These are phyloP conservation scores for Chaenodraco wilsoni DNA, from an alignment of 2,797 vertebrate genomes.

Conservation along the genomic window DNA sequence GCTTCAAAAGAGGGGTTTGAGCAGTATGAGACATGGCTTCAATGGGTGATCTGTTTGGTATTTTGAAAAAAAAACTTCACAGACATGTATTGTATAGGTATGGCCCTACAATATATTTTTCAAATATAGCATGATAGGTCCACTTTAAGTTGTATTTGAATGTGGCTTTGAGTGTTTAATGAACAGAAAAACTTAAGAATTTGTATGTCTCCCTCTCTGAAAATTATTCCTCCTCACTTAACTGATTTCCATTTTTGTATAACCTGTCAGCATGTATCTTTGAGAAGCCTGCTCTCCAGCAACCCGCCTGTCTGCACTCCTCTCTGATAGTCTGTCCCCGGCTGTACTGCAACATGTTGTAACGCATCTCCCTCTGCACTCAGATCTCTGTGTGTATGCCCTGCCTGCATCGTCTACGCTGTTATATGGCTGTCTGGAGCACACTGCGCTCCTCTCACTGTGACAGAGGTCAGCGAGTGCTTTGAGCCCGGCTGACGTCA, in stretches of 20 bases:
- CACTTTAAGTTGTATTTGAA: neutral
- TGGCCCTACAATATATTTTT: too few species aligned
- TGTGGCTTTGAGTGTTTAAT: neutral
- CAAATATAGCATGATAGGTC: too few species aligned
- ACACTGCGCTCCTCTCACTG: conserved; percentile 58
- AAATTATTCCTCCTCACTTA: conserved; percentile 15
- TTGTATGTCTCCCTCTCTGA: conserved; percentile 7
- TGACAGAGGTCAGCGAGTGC: conserved; percentile 83
- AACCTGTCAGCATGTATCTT: conserved; percentile 51
- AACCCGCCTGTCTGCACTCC: conserved; percentile 51
- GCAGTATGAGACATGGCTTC: too few species aligned
- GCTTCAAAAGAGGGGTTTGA: too few species aligned
- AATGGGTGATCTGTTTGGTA: too few species aligned
- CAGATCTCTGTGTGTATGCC: conserved; percentile 56
- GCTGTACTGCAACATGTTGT: conserved; percentile 59
- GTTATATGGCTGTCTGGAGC: conserved; percentile 65
- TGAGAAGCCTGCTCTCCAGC: conserved; percentile 41
- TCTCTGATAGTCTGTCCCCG: conserved; percentile 33
- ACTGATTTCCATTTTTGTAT: conserved; percentile 48
- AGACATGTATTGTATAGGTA: too few species aligned
- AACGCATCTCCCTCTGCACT: conserved; percentile 60
- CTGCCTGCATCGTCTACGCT: conserved; percentile 56
- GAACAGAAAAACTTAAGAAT: conserved; percentile 4
- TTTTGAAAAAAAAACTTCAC: too few species aligned
- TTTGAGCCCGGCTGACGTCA: conserved; percentile 74